Conservation (phyloP, 2,888 invertebrate genomes). For the Agonum fuliginosum region DNA sequence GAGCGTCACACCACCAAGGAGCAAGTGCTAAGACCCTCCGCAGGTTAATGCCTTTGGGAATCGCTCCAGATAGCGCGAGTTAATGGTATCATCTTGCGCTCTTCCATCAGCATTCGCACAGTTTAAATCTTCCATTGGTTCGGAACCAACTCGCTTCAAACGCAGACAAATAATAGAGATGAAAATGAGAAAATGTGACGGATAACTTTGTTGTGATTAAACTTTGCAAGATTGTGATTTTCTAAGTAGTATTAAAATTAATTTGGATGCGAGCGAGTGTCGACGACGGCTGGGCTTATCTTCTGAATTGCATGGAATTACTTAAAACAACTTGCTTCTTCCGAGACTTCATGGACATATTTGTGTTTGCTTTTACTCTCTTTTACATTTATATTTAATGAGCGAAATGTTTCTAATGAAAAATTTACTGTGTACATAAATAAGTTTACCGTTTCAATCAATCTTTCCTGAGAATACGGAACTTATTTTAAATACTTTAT, state of each 20-base stretch:
- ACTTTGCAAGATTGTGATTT: conserved; percentile 51
- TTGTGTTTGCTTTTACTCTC: conserved; percentile 12
- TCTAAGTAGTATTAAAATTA: conserved; percentile 49
- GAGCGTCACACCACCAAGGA: not conserved
- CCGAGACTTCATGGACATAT: not conserved
- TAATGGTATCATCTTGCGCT: conserved; percentile 68
- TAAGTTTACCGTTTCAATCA: not conserved
- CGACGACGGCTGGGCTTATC: too few relatives aligned
- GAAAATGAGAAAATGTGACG: conserved; percentile 17
- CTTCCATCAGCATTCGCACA: conserved; percentile 67
- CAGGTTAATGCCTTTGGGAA: conserved; percentile 68
- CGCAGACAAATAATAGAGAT: conserved; percentile 31
- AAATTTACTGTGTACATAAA: not conserved
- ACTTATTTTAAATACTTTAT: too few relatives aligned
- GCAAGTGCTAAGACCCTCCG: conserved; percentile 61
- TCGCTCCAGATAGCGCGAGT: conserved; percentile 66
- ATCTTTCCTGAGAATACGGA: too few relatives aligned
- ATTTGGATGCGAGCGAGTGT: conserved; percentile 22
- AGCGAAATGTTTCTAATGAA: not conserved
- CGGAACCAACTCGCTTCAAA: not conserved
- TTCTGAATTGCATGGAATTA: not conserved
- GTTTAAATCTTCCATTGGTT: conserved; percentile 66
- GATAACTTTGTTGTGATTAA: conserved; percentile 45
- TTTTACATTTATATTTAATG: conserved; percentile 20
- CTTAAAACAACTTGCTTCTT: conserved; percentile 6